Base-by-base conservation (phyloP, 2,113 vertebrate species). In the Poecile atricapillus region DNA sequence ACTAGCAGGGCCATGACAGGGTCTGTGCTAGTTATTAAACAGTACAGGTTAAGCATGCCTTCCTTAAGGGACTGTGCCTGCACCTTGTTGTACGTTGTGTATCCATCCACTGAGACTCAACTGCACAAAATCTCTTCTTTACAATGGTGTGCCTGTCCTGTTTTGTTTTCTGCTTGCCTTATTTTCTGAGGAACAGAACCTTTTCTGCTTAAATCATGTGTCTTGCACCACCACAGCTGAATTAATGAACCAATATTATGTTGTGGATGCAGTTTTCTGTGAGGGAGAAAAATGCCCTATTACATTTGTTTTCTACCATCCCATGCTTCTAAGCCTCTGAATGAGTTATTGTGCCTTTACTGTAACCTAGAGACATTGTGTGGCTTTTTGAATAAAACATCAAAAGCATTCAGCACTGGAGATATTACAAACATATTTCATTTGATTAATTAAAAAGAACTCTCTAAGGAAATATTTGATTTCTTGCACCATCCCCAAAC, bases 391-490 rank as follows among this genome's bases (percentile, higher is more conserved):
- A 91, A 94, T 91, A 90, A 95, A 94, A 89, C 63, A 78, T 86
- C 71, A 69, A 67, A 94, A 89, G 79, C 8, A 0, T 81, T 82
- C 86, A 83, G 75, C 50, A 35, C 71, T 67, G 81, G 63, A 93
- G 52, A 96, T 96, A 96, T 80, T 91, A 31, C 74, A 92, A 81
- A 87, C 81, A 74, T 91, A 93, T 90, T 95, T 94, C 68, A 95
- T 87, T 94, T 97, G 87, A 94, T 94, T 97, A 96, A 95, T 90
- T 93, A 78, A 94, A 87, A 94, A 78, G 56, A 88, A 59, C 3
- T 95, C 84, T 74, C 94, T 62, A 60, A 89, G 92, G 92, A 92
- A 79, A 85, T 68, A 75, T 4, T 86, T 95, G 41, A 92, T 94
- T 91, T 74, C 79, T 92, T 49, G 78, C 83, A 65, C 91, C 80